phyloP scores from a whole-genome alignment of 1,140 invertebrate species.

The Planococcus citri region DNA sequence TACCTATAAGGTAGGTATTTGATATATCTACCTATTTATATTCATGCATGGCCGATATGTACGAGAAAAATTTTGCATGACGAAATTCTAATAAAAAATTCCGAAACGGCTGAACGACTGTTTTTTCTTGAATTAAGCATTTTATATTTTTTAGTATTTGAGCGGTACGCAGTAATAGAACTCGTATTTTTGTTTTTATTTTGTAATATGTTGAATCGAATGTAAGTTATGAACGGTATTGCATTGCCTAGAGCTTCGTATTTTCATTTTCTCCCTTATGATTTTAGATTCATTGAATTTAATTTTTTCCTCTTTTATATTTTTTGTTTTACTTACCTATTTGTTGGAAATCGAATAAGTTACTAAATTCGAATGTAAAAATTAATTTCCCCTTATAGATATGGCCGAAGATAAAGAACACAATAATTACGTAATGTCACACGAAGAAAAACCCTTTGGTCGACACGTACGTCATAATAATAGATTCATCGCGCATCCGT shows the following conservation, averaged over 20 bases:
- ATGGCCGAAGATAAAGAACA: not conserved
- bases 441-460: not conserved
- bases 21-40: too few relatives aligned
- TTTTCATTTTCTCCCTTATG: not conserved
- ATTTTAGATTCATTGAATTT: not conserved
- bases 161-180: not conserved
- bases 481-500: not conserved
- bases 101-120: not conserved
- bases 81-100: constrained; percentile 5
- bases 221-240: constrained; percentile 11
- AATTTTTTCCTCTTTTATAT: not conserved
- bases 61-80: not conserved
- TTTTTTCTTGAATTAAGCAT: not conserved
- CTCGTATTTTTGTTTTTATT: constrained; percentile 13
- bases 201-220: constrained; percentile 14
- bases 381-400: not conserved
- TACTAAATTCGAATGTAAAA: not conserved
- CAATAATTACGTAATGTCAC: not conserved
- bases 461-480: not conserved
- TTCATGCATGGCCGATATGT: too few relatives aligned
- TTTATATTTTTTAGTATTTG: constrained; percentile 10
- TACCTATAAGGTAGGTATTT: too few relatives aligned
- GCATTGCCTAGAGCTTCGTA: not conserved
- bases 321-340: constrained; percentile 1
- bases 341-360: too few relatives aligned